Evolutionary conservation across 2,113 vertebrate genomes (phyloP).

Genomic region (Hepsetus odoe): DNA sequence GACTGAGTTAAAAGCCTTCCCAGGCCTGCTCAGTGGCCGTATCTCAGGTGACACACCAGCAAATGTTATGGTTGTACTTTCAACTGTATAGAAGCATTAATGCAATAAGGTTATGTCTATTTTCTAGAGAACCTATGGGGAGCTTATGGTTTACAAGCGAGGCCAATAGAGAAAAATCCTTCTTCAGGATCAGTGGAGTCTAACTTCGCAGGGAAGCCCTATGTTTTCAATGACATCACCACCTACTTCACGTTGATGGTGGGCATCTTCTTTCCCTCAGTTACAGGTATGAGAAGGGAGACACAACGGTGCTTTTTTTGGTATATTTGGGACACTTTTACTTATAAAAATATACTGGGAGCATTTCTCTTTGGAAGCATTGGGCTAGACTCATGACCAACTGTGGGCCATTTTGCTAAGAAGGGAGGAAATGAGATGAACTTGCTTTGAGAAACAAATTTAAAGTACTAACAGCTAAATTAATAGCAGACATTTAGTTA

Average conservation of each 20-base stretch:
- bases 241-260: constrained; percentile 93
- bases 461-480: not conserved
- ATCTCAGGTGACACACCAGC: constrained; percentile 73
- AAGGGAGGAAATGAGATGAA: not conserved
- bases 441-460: not conserved
- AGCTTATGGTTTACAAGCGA: constrained; percentile 76
- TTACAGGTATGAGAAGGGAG: constrained; percentile 83
- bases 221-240: constrained; percentile 84
- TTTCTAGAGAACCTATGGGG: constrained; percentile 89
- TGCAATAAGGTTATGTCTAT: constrained; percentile 2
- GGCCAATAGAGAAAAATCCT: constrained; percentile 75
- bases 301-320: not conserved
- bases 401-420: not conserved
- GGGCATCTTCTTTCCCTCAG: constrained; percentile 97
- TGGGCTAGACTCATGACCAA: too few species aligned
- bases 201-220: constrained; percentile 59
- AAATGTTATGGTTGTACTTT: not conserved
- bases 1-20: constrained; percentile 85
- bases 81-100: not conserved
- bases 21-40: constrained; percentile 83
- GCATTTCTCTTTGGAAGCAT: too few species aligned
- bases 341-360: too few species aligned
- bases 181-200: constrained; percentile 63
- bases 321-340: not conserved
- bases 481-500: not conserved